These are phyloP conservation scores for Cryptoleucopteryx plumbea DNA, from an alignment of 2,113 vertebrate genomes.

Conservation along the genomic window DNA sequence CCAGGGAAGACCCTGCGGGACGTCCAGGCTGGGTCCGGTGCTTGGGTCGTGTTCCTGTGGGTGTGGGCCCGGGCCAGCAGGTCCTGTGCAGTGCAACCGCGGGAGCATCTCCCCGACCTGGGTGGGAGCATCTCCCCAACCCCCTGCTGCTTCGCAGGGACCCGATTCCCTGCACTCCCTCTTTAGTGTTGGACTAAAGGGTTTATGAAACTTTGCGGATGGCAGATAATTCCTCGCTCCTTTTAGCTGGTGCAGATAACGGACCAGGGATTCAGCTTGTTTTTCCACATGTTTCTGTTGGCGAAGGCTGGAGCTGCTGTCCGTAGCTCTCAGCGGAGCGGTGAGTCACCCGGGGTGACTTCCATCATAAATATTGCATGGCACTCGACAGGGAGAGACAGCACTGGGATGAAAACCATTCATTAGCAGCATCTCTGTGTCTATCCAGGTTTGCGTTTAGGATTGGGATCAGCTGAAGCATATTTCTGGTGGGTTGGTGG, in stretches of 20 bases:
- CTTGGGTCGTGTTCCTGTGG: rapidly evolving
- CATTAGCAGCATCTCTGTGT: not conserved
- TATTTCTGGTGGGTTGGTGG: not conserved
- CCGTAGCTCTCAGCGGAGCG: not conserved
- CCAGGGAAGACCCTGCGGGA: not conserved
- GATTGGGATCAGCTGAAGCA: not conserved
- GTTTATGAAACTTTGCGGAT: not conserved
- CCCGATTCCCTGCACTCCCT: not conserved
- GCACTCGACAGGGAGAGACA: not conserved
- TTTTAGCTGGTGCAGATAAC: not conserved
- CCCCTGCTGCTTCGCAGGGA: not conserved
- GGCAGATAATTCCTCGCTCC: not conserved
- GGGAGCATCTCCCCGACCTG: not conserved
- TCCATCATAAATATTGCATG: not conserved
- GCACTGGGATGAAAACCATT: not conserved
- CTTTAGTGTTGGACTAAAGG: not conserved
- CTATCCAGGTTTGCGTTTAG: not conserved
- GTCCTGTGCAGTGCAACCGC: rapidly evolving
- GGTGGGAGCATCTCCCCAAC: not conserved
- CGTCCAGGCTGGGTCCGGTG: not conserved
- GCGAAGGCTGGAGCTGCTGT: not conserved
- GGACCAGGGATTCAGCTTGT: not conserved
- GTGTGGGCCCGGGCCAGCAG: not conserved
- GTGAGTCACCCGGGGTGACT: not conserved
- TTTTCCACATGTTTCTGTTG: not conserved